phyloP scores from a whole-genome alignment of 2,888 invertebrate genomes.

The Conomelus anceps region DNA sequence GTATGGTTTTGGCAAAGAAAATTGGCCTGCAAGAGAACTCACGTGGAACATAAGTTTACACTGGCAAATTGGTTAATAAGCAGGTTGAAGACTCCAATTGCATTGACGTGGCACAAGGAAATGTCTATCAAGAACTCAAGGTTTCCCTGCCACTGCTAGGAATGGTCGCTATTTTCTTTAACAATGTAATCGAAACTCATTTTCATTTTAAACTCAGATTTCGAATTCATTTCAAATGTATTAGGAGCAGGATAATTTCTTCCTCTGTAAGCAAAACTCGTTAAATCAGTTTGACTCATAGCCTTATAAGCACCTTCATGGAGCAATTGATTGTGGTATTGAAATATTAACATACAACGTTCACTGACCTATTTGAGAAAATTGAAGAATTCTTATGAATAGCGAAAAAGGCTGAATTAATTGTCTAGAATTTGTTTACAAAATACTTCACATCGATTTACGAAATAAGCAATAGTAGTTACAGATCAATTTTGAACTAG shows the following conservation, averaged over 20 bases:
- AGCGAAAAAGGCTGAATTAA: no score
- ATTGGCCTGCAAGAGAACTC: neutral
- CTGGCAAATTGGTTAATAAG: neutral
- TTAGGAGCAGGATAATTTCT: neutral
- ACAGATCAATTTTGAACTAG: no score
- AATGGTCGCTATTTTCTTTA: neutral
- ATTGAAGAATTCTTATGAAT: no score
- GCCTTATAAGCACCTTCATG: neutral
- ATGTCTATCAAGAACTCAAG: neutral
- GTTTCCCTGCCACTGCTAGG: neutral
- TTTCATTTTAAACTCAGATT: neutral
- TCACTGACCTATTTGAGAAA: no score
- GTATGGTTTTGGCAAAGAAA: neutral
- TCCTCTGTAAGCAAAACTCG: neutral
- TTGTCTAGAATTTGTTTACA: no score
- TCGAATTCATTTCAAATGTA: neutral
- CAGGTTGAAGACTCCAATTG: neutral
- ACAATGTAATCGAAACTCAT: neutral
- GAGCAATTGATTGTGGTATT: neutral
- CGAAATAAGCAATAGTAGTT: no score
- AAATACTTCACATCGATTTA: no score
- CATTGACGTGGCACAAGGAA: neutral
- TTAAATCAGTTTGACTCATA: neutral
- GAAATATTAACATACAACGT: neutral
- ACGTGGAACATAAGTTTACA: neutral